Evolutionary conservation across 2,113 vertebrate species (phyloP), one percentile per base, ranked within the genome.

Genomic region (Aspidoscelis tigris): DNA sequence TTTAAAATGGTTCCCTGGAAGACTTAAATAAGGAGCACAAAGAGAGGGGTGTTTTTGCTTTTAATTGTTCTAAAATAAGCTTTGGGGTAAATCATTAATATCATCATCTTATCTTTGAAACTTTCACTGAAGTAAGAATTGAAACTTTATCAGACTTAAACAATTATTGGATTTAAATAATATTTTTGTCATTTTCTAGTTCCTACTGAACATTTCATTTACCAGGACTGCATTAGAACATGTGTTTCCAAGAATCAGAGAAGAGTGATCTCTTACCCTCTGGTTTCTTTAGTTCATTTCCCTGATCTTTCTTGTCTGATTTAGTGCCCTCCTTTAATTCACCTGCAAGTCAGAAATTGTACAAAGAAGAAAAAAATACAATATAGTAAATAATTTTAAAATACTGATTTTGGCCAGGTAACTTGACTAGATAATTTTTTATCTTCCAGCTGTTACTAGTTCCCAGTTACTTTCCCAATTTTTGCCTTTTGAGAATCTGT

Each of bases 251-350:
- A 55, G 91, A 94, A 90, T 88, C 7, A 0, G 74, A 87, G 89
- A 66, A 80, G 81, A 83, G 76, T 70, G 24, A 44, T 16, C 70
- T 70, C 93, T 96, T 96, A 96, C 96, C 95, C 88, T 95, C 90
- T 93, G 94, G 88, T 93, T 93, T 96, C 93, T 96, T 95, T 93
- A 94, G 92, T 65, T 96, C 95, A 87, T 90, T 93, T 83, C 86
- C 86, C 14, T 93, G 93, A 91, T 95, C 93, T 91, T 96, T 95
- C 93, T 92, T 94, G 78, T 95, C 94, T 77, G 93, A 84, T 76
- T 95, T 95, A 88, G 69, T 93, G 53, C 93, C 92, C 80, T 96
- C 94, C 87, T 95, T 94, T 88, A 96, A 92, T 87, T 97, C 94
- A 92, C 95, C 97, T 97, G 87, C 80, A 96, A 94, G 83, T 58